phyloP scores from a whole-genome alignment of 2,113 vertebrate genomes.

The Pao palembangensis region DNA sequence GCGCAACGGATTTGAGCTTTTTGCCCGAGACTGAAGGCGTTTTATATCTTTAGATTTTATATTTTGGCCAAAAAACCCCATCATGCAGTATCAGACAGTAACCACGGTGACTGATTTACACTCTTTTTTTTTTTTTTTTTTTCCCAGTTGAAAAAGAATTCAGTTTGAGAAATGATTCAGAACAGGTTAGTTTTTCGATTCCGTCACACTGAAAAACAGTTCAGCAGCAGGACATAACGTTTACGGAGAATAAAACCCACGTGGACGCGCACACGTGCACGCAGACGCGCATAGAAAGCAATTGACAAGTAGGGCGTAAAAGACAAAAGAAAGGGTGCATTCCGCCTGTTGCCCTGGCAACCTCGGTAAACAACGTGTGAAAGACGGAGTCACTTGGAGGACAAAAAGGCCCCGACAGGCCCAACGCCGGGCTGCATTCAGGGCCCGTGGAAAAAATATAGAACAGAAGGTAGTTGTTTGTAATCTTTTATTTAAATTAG shows the following conservation, averaged over 20 bases:
- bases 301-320: neutral
- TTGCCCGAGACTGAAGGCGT: no score
- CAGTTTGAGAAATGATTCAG: no score
- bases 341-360: conserved; percentile 31
- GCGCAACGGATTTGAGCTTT: neutral
- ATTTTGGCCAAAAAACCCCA: no score
- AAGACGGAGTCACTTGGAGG: neutral
- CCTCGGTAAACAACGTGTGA: conserved; percentile 16
- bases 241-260: neutral
- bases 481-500: no score
- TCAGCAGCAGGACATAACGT: no score
- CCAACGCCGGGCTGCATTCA: conserved; percentile 19
- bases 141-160: no score
- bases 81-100: no score
- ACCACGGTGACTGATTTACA: no score
- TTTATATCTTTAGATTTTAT: neutral
- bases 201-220: no score
- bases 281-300: neutral
- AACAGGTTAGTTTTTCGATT: no score
- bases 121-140: no score
- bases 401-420: neutral
- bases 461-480: neutral
- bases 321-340: conserved; percentile 1
- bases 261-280: neutral
- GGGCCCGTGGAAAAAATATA: neutral